A percentile compares a stretch with the other conserved stretches of the same genome.
Evolutionary conservation across 92 coral and sea anemone species (phyloP).

Genomic region (Actinostola sp.): DNA sequence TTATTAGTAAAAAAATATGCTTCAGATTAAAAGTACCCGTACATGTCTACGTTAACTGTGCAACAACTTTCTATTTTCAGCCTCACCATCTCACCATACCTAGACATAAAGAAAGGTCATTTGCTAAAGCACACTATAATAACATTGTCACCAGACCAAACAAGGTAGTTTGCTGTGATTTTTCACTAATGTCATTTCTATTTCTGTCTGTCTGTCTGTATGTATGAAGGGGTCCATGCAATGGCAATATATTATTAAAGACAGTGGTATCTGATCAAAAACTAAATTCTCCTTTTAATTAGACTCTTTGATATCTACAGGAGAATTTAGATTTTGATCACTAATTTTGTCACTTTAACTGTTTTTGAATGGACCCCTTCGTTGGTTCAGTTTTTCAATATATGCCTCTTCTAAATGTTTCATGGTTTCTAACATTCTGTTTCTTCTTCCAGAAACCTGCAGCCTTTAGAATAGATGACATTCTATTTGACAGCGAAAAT

Average conservation of each 20-base stretch:
- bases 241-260: too few relatives aligned
- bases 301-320: too few relatives aligned
- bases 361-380: background rate
- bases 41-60: too few relatives aligned
- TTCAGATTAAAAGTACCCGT: too few relatives aligned
- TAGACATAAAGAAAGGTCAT: constrained; percentile 59
- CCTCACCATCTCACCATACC: constrained; percentile 47
- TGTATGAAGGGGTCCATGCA: too few relatives aligned
- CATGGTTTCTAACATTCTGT: background rate
- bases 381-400: background rate
- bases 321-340: too few relatives aligned
- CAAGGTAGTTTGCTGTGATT: constrained; percentile 51
- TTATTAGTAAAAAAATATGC: background rate
- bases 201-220: background rate
- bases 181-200: background rate
- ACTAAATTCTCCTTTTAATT: too few relatives aligned
- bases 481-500: constrained; percentile 46
- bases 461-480: constrained; percentile 78
- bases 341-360: too few relatives aligned
- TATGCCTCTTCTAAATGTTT: too few relatives aligned
- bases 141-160: constrained; percentile 80
- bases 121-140: constrained; percentile 62
- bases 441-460: constrained; percentile 75
- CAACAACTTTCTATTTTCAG: constrained; percentile 33
- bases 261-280: too few relatives aligned